These are phyloP conservation scores for Tamandua tetradactyla DNA, from an alignment of 2,797 vertebrate genomes.

Conservation along the genomic window DNA sequence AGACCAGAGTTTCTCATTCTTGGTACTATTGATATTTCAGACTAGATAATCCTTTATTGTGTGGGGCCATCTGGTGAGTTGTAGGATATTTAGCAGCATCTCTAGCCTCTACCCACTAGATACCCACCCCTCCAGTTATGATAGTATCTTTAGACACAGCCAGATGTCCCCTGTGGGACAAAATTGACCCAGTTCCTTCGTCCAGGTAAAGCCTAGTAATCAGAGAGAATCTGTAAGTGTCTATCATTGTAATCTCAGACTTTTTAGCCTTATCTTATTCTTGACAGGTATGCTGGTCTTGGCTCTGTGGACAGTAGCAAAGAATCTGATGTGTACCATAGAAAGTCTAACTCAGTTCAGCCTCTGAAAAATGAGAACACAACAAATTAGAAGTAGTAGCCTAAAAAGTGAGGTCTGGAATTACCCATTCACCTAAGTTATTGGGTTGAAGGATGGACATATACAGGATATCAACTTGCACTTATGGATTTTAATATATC, in stretches of 20 bases:
- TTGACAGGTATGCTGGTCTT: neutral
- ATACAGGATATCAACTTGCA: neutral
- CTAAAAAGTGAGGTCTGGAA: neutral
- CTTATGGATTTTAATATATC: conserved; percentile 27
- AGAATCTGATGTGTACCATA: neutral
- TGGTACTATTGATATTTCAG: neutral
- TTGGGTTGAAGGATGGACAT: neutral
- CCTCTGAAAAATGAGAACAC: neutral
- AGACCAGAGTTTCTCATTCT: neutral
- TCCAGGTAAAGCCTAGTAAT: neutral
- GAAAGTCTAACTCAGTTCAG: neutral
- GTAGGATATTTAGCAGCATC: neutral
- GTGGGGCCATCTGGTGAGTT: neutral
- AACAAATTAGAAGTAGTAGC: neutral
- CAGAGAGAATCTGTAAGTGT: neutral
- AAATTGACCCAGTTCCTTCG: neutral
- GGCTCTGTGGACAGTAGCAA: neutral
- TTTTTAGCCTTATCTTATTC: neutral
- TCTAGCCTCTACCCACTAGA: neutral
- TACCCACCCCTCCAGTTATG: neutral
- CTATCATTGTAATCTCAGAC: neutral
- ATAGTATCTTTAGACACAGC: neutral
- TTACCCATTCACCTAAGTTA: neutral
- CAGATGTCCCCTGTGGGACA: neutral
- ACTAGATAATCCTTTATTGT: neutral